Evolutionary conservation across 2,797 vertebrate species (phyloP), one percentile per base, ranked within the genome.

Genomic region (Tauraco hartlaubi): DNA sequence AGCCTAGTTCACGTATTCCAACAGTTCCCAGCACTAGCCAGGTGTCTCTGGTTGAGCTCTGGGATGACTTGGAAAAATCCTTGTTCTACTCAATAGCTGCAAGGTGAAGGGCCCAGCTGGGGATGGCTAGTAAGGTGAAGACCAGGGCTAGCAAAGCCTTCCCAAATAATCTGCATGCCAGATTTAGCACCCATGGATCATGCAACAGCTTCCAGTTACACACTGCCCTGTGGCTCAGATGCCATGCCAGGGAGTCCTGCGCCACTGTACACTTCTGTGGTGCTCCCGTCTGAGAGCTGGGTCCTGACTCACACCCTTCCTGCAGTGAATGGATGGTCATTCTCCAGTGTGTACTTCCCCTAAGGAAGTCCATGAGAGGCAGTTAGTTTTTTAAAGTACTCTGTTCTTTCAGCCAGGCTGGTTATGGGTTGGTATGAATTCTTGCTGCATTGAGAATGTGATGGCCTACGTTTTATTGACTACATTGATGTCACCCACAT

Each of bases 361-460:
- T 39, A 44, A 2, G 1, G 73, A 86, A 66, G 37, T 69, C 76
- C n/a, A 58, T 2, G 2, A 35, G 31, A 51, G 72, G 8, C 39
- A 62, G 21, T 61, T 25, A 33, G 5, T 62, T 28, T 48, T 81
- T 88, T 72, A 10, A 80, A 77, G 31, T 55, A 35, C 11, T 33
- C 51, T 19, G 3, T 51, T 94, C 35, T 80, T 80, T 69, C 46
- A 90, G 5, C 44, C 29, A 48, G n/a, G 61, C 66, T 78, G 43
- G 11, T 78, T 64, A 61, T 41, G 54, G 76, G 23, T 23, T 86
- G 58, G 77, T 72, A 52, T 26, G 63, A 92, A 82, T 82, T 92
- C 35, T 58, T 85, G 51, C 23, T 59, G 77, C 51, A 58, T 88
- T 58, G 61, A 85, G 71, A 94, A 1, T 33, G 39, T 41, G 39